Conservation (phyloP, 2,113 vertebrate species). For the Pardalotus punctatus region DNA sequence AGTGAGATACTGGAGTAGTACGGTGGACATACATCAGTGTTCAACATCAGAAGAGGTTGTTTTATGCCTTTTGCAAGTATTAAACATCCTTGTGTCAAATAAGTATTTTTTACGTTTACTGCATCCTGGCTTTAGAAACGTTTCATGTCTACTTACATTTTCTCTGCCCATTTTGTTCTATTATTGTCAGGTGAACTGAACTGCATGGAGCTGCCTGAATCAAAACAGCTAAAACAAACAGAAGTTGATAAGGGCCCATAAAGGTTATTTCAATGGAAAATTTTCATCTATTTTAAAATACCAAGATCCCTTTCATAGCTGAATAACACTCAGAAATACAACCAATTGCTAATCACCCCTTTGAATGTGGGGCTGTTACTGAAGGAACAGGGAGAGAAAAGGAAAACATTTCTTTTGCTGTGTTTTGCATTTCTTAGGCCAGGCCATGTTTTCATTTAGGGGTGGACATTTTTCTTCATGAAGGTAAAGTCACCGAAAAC, state of each 20-base stretch:
- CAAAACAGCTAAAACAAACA: conserved; percentile 18
- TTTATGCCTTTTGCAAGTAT: background rate
- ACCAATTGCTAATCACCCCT: background rate
- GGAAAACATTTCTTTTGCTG: conserved; percentile 16
- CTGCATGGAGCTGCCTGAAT: background rate
- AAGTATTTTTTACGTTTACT: background rate
- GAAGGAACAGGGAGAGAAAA: conserved; percentile 13
- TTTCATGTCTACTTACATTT: background rate
- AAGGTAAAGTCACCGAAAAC: background rate
- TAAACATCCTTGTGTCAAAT: background rate
- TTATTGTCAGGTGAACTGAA: background rate
- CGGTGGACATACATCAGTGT: background rate
- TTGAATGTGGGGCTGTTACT: background rate
- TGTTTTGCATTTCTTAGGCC: background rate
- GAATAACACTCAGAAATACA: background rate
- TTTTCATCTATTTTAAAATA: background rate
- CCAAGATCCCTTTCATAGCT: background rate
- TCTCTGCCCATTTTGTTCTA: background rate
- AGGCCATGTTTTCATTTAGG: background rate
- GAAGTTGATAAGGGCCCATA: background rate
- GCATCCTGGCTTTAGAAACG: background rate
- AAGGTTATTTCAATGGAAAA: conserved; percentile 1
- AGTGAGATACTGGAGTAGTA: background rate
- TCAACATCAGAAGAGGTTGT: background rate
- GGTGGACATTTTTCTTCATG: background rate